Base-by-base conservation (phyloP, 2,888 invertebrate genomes). In the Gnatocerus cornutus region DNA sequence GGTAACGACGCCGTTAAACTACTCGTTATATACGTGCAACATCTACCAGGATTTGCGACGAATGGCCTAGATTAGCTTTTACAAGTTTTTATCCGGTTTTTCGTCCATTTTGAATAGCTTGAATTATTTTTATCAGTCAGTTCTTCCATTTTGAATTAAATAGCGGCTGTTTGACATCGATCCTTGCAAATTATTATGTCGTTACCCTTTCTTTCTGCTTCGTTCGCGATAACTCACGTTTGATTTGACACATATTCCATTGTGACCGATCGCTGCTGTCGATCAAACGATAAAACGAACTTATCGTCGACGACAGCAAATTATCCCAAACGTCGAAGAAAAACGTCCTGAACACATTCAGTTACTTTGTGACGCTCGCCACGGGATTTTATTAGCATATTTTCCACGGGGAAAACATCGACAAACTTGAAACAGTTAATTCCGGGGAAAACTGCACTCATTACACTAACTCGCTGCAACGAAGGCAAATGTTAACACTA, bases 11-110 rank as follows among this genome's bases (percentile, higher is more conserved):
- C 73, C 72, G 74, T 78, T 78, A 78, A 76, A 76, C 77, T 76
- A 78, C 78, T 79, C 80, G 78, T 79, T 78, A 77, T 77, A 77
- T 76, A 77, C 78, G 77, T 74, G 76, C 74, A 71, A 70, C 71
- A 76, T 77, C 76, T 73, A 72, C 69, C 68, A 73, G 74, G 74
- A 74, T 79, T 75, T 77, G 76, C 74, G 67, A 74, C 73, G 74
- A 76, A 77, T 74, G 75, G 75, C 63, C 62, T 50, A 71, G 78
- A 79, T 78, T 77, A 79, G 73, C 70, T 71, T n/a, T 72, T 73
- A 77, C 73, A 73, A 64, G 74, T 74, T 75, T 77, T 76, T 76
- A 73, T 56, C 70, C 55, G 29, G 45, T 43, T 12, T 30, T 56
- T 65, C 56, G 30, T 63, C 39, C 43, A 43, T 41, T 53, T 65